Conservation (phyloP, 92 coral and sea anemone species). For the Umimayanthus kanabou region DNA sequence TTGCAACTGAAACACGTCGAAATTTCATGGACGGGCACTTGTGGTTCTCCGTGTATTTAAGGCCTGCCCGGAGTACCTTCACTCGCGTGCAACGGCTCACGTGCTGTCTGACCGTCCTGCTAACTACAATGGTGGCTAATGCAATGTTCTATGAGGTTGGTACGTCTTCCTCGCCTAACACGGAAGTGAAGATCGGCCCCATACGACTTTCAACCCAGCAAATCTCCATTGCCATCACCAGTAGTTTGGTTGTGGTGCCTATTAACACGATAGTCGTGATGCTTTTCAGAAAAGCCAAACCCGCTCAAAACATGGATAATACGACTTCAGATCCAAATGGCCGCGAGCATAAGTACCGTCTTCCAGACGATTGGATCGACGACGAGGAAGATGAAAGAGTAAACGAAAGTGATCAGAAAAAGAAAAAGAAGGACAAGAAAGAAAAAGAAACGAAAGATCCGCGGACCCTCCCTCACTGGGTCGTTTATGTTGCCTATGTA, state of each 20-base stretch:
- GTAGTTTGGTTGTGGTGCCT: conserved; percentile 83
- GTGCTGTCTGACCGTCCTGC: conserved; percentile 78
- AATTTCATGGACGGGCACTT: conserved; percentile 86
- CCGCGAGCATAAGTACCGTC: conserved; percentile 5
- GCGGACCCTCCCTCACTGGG: conserved; percentile 70
- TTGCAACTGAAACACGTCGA: conserved; percentile 74
- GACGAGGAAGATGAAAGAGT: conserved; percentile 15
- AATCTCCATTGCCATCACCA: conserved; percentile 71
- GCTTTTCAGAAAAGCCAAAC: conserved; percentile 78
- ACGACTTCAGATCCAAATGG: conserved; percentile 24
- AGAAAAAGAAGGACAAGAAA: conserved; percentile 47
- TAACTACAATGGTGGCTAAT: conserved; percentile 84
- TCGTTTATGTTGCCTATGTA: conserved; percentile 75
- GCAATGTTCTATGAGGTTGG: conserved; percentile 87
- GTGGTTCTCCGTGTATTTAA: conserved; percentile 79
- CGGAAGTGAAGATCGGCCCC: conserved; percentile 75
- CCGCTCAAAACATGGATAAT: neutral
- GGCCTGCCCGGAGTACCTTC: conserved; percentile 82
- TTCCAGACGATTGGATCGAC: conserved; percentile 7
- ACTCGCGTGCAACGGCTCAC: conserved; percentile 90
- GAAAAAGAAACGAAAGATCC: conserved; percentile 54
- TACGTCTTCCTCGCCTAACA: conserved; percentile 39
- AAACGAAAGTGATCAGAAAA: conserved; percentile 15
- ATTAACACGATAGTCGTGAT: conserved; percentile 68
- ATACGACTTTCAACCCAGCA: conserved; percentile 77